Base-by-base conservation (phyloP, 1,140 invertebrate genomes). In the Dinoponera quadriceps region DNA sequence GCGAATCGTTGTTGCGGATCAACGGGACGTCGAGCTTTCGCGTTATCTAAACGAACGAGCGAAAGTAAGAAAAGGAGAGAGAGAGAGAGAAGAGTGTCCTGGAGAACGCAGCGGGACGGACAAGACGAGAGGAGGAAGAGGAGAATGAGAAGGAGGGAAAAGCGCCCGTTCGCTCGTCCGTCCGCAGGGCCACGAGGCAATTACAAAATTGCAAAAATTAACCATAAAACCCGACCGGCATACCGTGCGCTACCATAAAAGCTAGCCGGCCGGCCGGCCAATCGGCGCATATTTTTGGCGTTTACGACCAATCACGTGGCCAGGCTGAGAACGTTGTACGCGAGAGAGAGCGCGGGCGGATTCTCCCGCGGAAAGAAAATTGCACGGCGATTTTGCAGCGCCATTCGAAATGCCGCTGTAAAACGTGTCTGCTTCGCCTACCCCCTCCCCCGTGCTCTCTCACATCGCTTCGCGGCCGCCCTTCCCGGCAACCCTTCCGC, bases 201-300 rank as follows among this genome's bases (percentile, higher is more conserved):
- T 93, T 93, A 93, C 92, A 89, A 92, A 93, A 94, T 94, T 92
- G 91, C 89, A 92, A 93, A 93, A 93, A 93, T 92, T 91, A 91
- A 90, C 89, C 91, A 91, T 93, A 92, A 93, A 93, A 93, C 85
- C 78, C 81, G 68, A 63, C 83, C 69, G 82, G 88, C 85, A 85
- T 89, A 60, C 85, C 82, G 78, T 44, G 57, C 72, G 82, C 85
- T 77, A 82, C 88, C 88, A 90, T 93, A 92, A 93, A 44, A 94
- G 81, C 89, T 89, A 84, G 88, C 89, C 83, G 82, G 65, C 83
- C 78, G 88, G 88, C 86, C 83, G 80, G 77, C 91, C 92, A 92
- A 93, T 93, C 90, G 87, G 85, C 83, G 90, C 87, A 91, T 90
- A 92, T 92, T 94, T 94, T 93, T 91, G 92, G 92, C 91, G 85